Base-by-base conservation (phyloP, 2,113 vertebrate species). In the Hepsetus odoe region DNA sequence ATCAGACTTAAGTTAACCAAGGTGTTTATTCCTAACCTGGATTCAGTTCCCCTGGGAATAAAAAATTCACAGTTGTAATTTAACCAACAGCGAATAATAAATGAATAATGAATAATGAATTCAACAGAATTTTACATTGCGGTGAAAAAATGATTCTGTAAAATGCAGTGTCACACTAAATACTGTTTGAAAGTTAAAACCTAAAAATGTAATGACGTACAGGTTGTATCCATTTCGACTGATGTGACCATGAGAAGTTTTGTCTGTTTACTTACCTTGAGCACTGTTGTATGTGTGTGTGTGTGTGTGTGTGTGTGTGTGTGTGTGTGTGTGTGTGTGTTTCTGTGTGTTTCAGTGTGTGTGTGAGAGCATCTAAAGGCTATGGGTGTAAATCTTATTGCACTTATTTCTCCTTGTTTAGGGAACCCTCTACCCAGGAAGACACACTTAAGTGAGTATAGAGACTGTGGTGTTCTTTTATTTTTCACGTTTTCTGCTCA, bases 361-460 rank as follows among this genome's bases (percentile, higher is more conserved):
- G 49, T 77, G 53, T 72, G 76, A 26, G 67, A 68, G 20, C n/a
- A 42, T n/a, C n/a, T n/a, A 76, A 55, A 51, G 22, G 26, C 11
- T 42, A 46, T 9, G 33, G 4, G 40, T 12, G 13, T 44, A 68
- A 49, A 28, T 46, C 9, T 16, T 24, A 69, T 33, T 71, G 33
- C 14, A 53, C 46, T 53, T 71, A 49, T 53, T 53, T 68, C 0
- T 40, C 11, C 14, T 13, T 30, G 38, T 72, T 24, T 72, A 85
- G 76, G 77, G 68, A 74, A 58, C 55, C 42, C 59, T 65, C 56
- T 53, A 59, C 58, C 33, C 44, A 86, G 81, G 73, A 84, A 74
- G 65, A 81, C 74, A 32, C 75, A 83, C 67, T 40, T 79, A 46
- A 83, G 72, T 83, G 75, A 85, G 79, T 81, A 73, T 76, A 90